These are phyloP conservation scores for Phyllotreta cruciferae DNA, from an alignment of 2,888 invertebrate genomes.

Conservation along the genomic window DNA sequence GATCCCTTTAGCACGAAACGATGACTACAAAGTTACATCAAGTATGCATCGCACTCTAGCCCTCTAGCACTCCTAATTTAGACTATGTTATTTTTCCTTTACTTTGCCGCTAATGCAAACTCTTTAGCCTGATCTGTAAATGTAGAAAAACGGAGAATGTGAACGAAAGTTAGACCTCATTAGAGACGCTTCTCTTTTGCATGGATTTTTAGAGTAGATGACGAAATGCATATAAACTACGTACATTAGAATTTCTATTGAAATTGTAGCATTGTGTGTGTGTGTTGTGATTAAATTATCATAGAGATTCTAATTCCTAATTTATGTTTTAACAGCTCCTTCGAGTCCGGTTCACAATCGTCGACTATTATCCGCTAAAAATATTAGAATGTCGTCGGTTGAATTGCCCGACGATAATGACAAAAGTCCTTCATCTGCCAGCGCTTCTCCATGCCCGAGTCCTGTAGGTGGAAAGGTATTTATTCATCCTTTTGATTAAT, in stretches of 20 bases:
- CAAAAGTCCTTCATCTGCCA: slow-evolving; percentile 89
- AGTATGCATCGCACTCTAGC: slow-evolving; percentile 53
- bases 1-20: slow-evolving; percentile 54
- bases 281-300: not conserved
- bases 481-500: not conserved
- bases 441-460: slow-evolving; percentile 92
- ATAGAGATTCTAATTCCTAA: not conserved
- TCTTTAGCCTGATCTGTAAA: too few species aligned
- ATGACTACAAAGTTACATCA: slow-evolving; percentile 57
- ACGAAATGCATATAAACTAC: too few species aligned
- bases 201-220: too few species aligned
- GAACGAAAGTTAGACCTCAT: too few species aligned
- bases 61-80: slow-evolving; percentile 20
- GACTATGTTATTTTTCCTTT: slow-evolving; percentile 12
- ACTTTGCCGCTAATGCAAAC: not conserved
- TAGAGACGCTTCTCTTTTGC: too few species aligned
- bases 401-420: slow-evolving; percentile 91
- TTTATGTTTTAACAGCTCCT: slow-evolving; percentile 68
- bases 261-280: not conserved
- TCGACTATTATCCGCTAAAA: slow-evolving; percentile 78
- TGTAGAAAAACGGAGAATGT: too few species aligned
- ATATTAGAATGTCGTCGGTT: slow-evolving; percentile 91
- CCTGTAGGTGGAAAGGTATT: slow-evolving; percentile 65
- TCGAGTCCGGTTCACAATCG: slow-evolving; percentile 92
- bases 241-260: too few species aligned